These are phyloP conservation scores for Atherinosoma microstoma DNA, from an alignment of 2,797 vertebrate genomes.

Conservation along the genomic window DNA sequence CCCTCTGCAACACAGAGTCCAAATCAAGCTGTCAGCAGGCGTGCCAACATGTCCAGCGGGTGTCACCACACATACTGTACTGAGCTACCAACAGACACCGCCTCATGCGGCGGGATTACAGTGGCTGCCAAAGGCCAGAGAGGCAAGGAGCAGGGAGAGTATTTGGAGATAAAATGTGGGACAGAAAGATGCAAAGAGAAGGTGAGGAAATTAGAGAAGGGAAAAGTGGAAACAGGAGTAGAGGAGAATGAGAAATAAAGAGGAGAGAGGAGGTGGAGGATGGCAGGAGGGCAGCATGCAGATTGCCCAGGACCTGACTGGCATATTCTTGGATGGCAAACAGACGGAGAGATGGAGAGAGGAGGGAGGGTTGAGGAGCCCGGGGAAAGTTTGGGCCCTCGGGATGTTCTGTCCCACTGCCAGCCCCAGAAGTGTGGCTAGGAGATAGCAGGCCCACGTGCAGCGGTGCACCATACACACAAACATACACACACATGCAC, in stretches of 20 bases:
- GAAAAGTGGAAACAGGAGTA: conserved; percentile 31
- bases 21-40: conserved; percentile 80
- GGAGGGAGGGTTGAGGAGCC: conserved; percentile 62
- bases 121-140: conserved; percentile 68
- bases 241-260: conserved; percentile 25
- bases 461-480: conserved; percentile 58
- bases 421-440: conserved; percentile 83
- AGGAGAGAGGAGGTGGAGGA: conserved; percentile 63
- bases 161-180: conserved; percentile 37
- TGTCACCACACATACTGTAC: conserved; percentile 64
- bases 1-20: conserved; percentile 48
- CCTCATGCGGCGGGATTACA: conserved; percentile 59
- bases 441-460: conserved; percentile 81
- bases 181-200: conserved; percentile 52
- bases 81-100: conserved; percentile 59
- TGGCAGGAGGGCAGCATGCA: conserved; percentile 76
- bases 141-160: conserved; percentile 28
- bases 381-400: conserved; percentile 77
- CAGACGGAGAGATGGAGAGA: conserved; percentile 62
- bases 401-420: conserved; percentile 80
- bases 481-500: conserved; percentile 46
- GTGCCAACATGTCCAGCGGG: conserved; percentile 73
- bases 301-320: conserved; percentile 79
- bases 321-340: conserved; percentile 82
- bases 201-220: conserved; percentile 31